A percentile compares a stretch with the other conserved stretches of the same genome.
These are phyloP conservation scores for Pandemis corylana DNA, from an alignment of 2,888 invertebrate genomes.

Conservation along the genomic window DNA sequence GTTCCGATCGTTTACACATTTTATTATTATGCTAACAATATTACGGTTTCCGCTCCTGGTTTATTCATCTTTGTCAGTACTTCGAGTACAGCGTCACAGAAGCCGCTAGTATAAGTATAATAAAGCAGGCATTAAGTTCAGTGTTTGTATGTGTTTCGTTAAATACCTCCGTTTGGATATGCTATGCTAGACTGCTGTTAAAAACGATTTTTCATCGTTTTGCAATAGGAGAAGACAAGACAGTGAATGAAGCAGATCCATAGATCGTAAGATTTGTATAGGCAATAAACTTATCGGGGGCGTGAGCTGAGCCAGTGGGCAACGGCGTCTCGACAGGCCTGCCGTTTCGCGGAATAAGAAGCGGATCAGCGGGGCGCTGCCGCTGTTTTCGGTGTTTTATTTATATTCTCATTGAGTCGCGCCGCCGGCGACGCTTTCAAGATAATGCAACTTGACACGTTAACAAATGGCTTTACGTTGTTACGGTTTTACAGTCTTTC, in stretches of 20 bases:
- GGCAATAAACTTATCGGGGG: conserved; percentile 44
- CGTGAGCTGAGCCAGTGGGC: conserved; percentile 21
- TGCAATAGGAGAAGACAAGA: background rate
- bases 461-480: conserved; percentile 23
- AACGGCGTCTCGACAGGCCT: conserved; percentile 9
- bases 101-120: too few species aligned
- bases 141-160: too few species aligned
- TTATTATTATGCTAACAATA: conserved; percentile 2
- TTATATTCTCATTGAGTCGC: conserved; percentile 70
- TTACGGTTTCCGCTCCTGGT: background rate
- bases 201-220: background rate
- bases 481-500: conserved; percentile 3
- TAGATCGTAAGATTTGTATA: background rate
- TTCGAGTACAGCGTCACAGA: background rate
- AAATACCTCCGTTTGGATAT: too few species aligned
- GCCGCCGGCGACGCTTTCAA: conserved; percentile 21
- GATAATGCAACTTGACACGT: conserved; percentile 47
- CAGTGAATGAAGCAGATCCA: background rate
- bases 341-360: conserved; percentile 26
- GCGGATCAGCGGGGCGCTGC: conserved; percentile 10
- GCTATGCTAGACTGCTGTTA: too few species aligned
- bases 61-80: background rate
- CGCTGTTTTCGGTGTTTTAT: conserved; percentile 48
- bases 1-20: conserved; percentile 1
- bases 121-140: too few species aligned